Evolutionary conservation across 1,140 invertebrate species (phyloP), one percentile per base, ranked within the genome.

Genomic region (Adelges cooleyi): DNA sequence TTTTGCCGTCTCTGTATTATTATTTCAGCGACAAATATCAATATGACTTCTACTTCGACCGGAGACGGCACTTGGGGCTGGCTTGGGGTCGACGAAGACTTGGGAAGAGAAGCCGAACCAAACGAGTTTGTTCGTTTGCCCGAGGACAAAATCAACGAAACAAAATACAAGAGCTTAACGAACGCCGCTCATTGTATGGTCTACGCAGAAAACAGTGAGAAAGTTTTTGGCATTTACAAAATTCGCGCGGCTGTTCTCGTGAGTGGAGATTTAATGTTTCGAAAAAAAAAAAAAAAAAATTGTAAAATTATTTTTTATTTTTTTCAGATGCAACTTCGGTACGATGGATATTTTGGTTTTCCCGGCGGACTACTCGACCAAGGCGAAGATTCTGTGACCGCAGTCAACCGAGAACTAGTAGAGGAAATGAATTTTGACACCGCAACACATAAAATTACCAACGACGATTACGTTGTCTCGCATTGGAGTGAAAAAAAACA

Each of bases 341-440:
- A 81, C 75, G 81, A 82, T 74, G 81, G 81, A 4, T 72, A 75
- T n/a, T 66, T 82, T 33, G 81, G 81, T 6, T 82, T 82, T 73
- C 80, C 80, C 51, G 81, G 81, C 25, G 81, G 81, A 15, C 51
- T 80, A 4, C 72, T 82, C 10, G 77, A 81, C 65, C 59, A 69
- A 3, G 77, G 74, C 15, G 77, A 80, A 71, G 70, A 74, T 66
- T 69, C 74, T 2, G 67, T 77, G 4, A 65, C 72, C 13, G 77
- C 73, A n/a, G 65, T 81, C 13, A 80, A 80, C 54, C 65, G 80
- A 65, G 80, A 82, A 72, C 68, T 82, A 49, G 65, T 68, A 33
- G 81, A 82, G 74, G 80, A 82, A 73, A 77, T 81, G 59, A 75
- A 75, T 65, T 72, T 79, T n/a, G 74, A 79, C 68, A 49, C 72